Percentiles rank a stretch among this genome's conserved stretches.
Conservation (phyloP, 2,888 invertebrate species). For the Terebella lapidaria region DNA sequence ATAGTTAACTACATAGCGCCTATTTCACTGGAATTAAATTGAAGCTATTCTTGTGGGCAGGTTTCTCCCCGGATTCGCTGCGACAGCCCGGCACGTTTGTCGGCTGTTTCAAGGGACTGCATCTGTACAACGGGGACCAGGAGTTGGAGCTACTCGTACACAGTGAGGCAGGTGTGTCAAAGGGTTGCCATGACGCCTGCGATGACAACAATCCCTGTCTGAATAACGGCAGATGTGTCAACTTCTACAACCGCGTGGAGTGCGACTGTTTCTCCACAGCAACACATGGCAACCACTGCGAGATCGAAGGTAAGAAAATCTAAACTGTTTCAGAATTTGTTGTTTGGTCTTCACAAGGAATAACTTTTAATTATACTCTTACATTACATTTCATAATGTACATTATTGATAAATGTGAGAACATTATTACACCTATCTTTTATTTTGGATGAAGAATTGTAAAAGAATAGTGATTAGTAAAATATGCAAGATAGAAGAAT, state of each 20-base stretch:
- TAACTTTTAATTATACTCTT: no score
- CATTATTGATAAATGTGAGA: no score
- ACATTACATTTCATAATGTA: no score
- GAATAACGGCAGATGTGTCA: slow-evolving; percentile 80
- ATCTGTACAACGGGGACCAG: background rate
- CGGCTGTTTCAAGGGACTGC: background rate
- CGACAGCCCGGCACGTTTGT: background rate
- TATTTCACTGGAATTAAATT: no score
- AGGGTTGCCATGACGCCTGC: slow-evolving; percentile 73
- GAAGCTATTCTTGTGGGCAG: no score
- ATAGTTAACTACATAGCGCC: no score
- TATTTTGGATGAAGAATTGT: no score
- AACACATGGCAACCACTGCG: slow-evolving; percentile 66
- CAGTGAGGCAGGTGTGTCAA: background rate
- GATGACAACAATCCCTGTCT: slow-evolving; percentile 73
- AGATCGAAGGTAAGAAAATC: slow-evolving; percentile 2
- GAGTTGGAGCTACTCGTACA: background rate
- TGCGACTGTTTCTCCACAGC: slow-evolving; percentile 91
- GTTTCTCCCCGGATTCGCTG: background rate
- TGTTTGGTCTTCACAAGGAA: no score
- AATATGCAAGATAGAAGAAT: no score
- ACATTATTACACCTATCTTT: no score
- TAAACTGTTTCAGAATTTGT: no score
- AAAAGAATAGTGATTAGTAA: no score
- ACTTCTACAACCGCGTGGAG: slow-evolving; percentile 81